A percentile compares a stretch with the other conserved stretches of the same genome.
Conservation (phyloP, 2,113 vertebrate genomes). For the Otus sunia region DNA sequence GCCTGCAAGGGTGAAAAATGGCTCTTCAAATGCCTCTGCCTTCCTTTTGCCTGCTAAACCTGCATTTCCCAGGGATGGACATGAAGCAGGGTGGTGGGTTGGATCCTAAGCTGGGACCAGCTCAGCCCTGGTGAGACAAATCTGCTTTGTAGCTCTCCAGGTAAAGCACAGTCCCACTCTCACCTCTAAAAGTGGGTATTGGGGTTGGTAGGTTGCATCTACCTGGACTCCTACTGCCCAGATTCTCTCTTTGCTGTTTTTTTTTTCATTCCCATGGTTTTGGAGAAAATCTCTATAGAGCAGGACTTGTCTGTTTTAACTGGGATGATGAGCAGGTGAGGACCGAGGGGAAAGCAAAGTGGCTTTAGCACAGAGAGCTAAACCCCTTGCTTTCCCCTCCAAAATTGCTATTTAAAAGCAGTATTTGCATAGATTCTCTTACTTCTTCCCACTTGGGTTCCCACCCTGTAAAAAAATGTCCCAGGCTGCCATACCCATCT, state of each 20-base stretch:
- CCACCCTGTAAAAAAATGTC: background rate
- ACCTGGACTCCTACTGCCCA: background rate
- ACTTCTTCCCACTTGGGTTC: background rate
- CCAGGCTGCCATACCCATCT: rapidly evolving
- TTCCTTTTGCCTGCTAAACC: background rate
- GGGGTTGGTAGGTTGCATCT: background rate
- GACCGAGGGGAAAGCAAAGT: background rate
- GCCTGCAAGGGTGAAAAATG: background rate
- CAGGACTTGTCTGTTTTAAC: background rate
- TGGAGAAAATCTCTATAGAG: background rate
- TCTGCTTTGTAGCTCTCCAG: background rate
- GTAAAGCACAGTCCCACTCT: background rate
- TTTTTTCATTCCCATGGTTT: background rate
- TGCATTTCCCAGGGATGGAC: background rate
- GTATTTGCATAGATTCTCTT: background rate
- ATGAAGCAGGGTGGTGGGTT: background rate
- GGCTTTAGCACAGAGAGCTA: background rate
- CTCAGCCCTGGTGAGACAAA: background rate
- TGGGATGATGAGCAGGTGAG: background rate
- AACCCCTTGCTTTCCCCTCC: background rate
- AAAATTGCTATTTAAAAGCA: background rate
- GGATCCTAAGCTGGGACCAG: background rate
- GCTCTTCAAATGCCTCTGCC: background rate
- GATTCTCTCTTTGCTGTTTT: rapidly evolving
- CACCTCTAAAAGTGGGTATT: background rate